phyloP scores from a whole-genome alignment of 1,140 invertebrate genomes.

The Meloidogyne hapla region DNA sequence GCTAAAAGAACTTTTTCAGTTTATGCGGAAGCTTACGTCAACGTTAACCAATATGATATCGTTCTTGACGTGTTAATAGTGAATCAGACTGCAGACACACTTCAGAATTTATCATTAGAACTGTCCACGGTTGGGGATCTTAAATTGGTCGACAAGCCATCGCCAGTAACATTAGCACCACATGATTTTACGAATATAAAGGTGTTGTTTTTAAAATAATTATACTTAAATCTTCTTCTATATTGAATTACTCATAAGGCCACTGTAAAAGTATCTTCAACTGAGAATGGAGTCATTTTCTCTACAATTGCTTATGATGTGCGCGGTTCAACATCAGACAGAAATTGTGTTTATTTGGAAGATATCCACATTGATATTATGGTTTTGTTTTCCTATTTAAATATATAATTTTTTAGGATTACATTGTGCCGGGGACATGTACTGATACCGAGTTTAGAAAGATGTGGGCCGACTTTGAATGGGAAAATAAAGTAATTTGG shows the following conservation, averaged over 20 bases:
- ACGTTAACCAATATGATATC: constrained; percentile 98
- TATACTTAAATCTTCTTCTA: constrained; percentile 69
- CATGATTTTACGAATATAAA: constrained; percentile 97
- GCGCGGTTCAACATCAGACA: constrained; percentile 80
- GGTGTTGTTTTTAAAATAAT: constrained; percentile 69
- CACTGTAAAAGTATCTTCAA: constrained; percentile 75
- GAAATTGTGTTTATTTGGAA: constrained; percentile 94
- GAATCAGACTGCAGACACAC: constrained; percentile 91
- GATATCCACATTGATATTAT: constrained; percentile 99
- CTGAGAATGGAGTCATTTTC: constrained; percentile 98
- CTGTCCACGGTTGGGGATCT: constrained; percentile 92
- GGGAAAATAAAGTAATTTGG: constrained; percentile 89
- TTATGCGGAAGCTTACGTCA: constrained; percentile 96
- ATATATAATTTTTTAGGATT: constrained; percentile 71
- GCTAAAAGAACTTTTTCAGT: constrained; percentile 67
- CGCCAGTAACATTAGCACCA: constrained; percentile 87
- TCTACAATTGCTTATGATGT: constrained; percentile 84
- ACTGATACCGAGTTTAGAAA: constrained; percentile 91
- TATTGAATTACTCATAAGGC: constrained; percentile 44
- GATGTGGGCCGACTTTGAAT: constrained; percentile 99
- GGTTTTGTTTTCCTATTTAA: constrained; percentile 60
- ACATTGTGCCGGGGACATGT: constrained; percentile 93
- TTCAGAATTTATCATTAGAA: constrained; percentile 96
- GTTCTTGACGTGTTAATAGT: constrained; percentile 94
- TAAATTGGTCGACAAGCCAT: constrained; percentile 94